Conservation (phyloP, 2,113 vertebrate genomes). For the Festucalex cinctus region DNA sequence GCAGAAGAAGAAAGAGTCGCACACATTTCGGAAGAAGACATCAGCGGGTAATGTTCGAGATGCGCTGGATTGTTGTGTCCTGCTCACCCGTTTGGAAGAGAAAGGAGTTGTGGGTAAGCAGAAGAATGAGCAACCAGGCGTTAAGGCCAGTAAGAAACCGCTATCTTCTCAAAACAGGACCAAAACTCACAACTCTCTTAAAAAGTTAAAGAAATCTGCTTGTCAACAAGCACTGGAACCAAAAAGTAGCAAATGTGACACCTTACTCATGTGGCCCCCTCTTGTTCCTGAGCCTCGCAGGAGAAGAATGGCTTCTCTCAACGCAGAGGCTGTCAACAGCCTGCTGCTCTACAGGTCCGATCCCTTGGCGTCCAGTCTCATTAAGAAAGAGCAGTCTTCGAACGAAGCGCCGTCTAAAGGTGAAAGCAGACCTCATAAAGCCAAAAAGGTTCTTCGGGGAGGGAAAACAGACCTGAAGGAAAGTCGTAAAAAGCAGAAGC, state of each 20-base stretch:
- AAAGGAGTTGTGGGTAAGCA: conserved; percentile 39
- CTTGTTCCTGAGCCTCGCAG: conserved; percentile 78
- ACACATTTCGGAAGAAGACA: conserved; percentile 72
- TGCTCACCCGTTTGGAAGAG: conserved; percentile 85
- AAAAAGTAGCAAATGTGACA: conserved; percentile 60
- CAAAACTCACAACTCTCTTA: conserved; percentile 46
- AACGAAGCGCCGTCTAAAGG: conserved; percentile 37
- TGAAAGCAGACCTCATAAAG: conserved; percentile 33
- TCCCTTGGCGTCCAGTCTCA: conserved; percentile 39
- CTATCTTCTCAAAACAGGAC: conserved; percentile 34
- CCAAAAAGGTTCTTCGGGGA: conserved; percentile 54
- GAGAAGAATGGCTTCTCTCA: conserved; percentile 93
- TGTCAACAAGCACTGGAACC: conserved; percentile 54
- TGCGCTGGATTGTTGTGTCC: conserved; percentile 81
- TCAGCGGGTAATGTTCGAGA: conserved; percentile 45
- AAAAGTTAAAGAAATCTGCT: conserved; percentile 38
- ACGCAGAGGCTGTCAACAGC: conserved; percentile 94
- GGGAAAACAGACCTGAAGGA: conserved; percentile 32
- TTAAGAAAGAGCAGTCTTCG: conserved; percentile 64
- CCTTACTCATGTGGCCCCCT: conserved; percentile 42
- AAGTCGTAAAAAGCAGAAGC: conserved; percentile 56
- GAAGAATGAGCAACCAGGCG: conserved; percentile 33
- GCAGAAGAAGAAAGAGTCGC: conserved; percentile 72
- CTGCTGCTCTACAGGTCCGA: conserved; percentile 84
- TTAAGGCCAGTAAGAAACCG: conserved; percentile 46